A percentile compares a stretch with the other conserved stretches of the same genome.
Evolutionary conservation across 2,113 vertebrate species (phyloP).

Genomic region (Xyrauchen texanus): DNA sequence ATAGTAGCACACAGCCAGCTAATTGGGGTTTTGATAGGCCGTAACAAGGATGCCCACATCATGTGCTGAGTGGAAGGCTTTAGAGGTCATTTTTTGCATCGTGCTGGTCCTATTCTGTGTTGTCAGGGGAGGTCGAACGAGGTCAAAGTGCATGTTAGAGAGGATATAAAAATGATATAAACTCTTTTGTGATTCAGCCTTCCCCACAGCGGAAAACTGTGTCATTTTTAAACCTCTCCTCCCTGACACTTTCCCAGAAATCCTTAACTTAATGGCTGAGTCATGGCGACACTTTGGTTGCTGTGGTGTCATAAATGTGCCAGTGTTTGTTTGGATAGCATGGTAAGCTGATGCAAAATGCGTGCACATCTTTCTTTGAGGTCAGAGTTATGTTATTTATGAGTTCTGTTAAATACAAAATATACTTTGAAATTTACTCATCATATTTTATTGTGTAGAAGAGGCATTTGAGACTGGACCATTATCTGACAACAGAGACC

Average conservation of each 20-base stretch:
- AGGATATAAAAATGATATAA: background rate
- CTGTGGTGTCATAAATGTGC: background rate
- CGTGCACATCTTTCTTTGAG: no score
- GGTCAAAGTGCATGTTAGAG: no score
- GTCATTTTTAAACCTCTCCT: background rate
- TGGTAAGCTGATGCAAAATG: no score
- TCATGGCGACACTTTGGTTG: background rate
- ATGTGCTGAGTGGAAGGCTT: background rate
- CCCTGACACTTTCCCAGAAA: background rate
- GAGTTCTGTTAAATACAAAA: no score
- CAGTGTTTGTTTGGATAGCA: slow-evolving; percentile 10
- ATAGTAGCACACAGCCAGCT: slow-evolving; percentile 34
- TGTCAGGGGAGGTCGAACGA: background rate
- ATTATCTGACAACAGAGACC: no score
- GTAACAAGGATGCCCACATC: slow-evolving; percentile 41
- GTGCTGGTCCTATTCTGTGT: background rate
- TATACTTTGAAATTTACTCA: no score
- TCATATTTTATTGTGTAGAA: no score
- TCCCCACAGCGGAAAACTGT: background rate
- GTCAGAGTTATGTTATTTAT: no score
- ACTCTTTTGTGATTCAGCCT: background rate
- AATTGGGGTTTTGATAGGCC: slow-evolving; percentile 43
- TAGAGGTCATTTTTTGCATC: slow-evolving; percentile 9
- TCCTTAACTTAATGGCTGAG: background rate
- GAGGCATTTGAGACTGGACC: no score